A percentile compares a stretch with the other conserved stretches of the same genome.
Conservation (phyloP, 2,797 vertebrate species). For the Fistularia tabacaria region DNA sequence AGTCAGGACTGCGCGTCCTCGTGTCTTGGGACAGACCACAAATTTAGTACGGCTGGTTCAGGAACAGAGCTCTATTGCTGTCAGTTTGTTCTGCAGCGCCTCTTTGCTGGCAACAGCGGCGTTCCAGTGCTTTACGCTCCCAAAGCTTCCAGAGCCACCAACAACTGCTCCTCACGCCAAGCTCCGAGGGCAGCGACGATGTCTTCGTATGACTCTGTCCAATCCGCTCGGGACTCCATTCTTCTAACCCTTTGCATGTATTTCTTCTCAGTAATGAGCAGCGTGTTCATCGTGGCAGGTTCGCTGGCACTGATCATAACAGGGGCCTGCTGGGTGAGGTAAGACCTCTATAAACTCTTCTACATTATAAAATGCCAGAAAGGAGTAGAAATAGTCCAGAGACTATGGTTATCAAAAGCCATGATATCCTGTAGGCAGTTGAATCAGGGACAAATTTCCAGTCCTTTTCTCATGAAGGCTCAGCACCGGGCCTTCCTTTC, state of each 20-base stretch:
- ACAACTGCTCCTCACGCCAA: not conserved
- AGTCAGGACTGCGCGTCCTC: not conserved
- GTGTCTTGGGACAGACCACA: constrained; percentile 20
- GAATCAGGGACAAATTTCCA: too few relatives aligned
- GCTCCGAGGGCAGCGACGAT: constrained; percentile 21
- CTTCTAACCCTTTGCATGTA: constrained; percentile 24
- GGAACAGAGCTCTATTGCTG: constrained; percentile 5
- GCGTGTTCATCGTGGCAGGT: constrained; percentile 76
- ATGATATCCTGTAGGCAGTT: too few relatives aligned
- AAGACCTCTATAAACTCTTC: constrained; percentile 33
- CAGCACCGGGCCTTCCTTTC: too few relatives aligned
- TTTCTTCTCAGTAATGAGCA: constrained; percentile 77
- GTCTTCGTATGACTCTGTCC: constrained; percentile 6
- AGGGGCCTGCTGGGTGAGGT: constrained; percentile 87
- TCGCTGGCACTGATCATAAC: constrained; percentile 75
- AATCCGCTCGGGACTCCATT: not conserved
- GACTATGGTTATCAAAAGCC: too few relatives aligned
- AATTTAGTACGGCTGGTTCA: not conserved
- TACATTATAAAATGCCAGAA: too few relatives aligned
- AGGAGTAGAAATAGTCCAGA: too few relatives aligned
- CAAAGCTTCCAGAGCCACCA: not conserved
- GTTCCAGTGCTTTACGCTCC: too few relatives aligned
- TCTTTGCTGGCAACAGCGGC: not conserved
- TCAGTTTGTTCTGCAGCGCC: constrained; percentile 20
- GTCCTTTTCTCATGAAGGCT: too few relatives aligned